Evolutionary conservation across 1,140 invertebrate species (phyloP).

Genomic region (Muscidifurax raptorellus): DNA sequence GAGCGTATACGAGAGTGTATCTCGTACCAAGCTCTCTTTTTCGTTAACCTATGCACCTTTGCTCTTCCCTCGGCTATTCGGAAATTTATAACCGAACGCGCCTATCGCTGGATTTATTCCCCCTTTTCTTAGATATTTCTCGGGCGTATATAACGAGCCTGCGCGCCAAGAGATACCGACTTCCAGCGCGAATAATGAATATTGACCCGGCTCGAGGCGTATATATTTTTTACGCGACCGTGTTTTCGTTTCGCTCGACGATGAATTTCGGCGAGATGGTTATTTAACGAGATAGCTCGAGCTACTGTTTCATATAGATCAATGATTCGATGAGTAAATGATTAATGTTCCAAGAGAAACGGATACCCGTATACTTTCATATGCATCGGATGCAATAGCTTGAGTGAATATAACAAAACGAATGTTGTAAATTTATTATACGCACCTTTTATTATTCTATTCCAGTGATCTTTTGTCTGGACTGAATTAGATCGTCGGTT

Average conservation of each 20-base stretch:
- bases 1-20: constrained; percentile 29
- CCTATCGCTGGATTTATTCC: constrained; percentile 16
- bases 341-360: too few relatives aligned
- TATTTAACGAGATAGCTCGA: too few relatives aligned
- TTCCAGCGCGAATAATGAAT: constrained; percentile 11
- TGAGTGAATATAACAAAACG: too few relatives aligned
- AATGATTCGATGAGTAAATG: too few relatives aligned
- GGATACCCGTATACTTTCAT: too few relatives aligned
- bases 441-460: too few relatives aligned
- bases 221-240: not conserved
- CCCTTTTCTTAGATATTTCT: not conserved
- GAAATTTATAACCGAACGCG: constrained; percentile 26
- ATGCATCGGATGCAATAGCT: too few relatives aligned
- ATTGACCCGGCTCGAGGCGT: not conserved
- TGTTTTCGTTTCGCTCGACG: not conserved
- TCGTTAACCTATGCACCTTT: not conserved
- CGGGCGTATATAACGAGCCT: not conserved
- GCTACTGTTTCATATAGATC: too few relatives aligned
- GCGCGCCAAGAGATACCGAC: not conserved
- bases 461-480: too few relatives aligned
- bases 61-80: not conserved
- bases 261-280: not conserved
- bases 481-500: too few relatives aligned
- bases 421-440: too few relatives aligned
- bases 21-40: constrained; percentile 4